phyloP scores from a whole-genome alignment of 1,140 invertebrate genomes.

The Penaeus indicus region DNA sequence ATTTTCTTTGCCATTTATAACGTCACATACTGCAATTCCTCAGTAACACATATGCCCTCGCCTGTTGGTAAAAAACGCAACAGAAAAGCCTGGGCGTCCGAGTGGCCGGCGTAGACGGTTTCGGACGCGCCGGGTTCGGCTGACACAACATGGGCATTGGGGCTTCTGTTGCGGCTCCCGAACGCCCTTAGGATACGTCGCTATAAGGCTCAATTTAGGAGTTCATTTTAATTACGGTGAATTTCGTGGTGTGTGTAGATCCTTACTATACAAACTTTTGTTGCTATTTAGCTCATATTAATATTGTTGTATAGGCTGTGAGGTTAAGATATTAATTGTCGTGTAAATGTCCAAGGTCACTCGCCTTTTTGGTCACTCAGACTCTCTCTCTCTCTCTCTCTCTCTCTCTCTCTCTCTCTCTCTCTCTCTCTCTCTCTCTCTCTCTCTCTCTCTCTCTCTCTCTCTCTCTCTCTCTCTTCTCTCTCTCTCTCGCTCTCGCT shows the following conservation, averaged over 20 bases:
- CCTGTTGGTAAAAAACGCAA: background rate
- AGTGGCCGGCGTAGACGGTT: background rate
- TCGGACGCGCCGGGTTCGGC: background rate
- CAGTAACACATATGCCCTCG: background rate
- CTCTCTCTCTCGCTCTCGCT: too few species aligned
- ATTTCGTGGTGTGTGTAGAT: too few species aligned
- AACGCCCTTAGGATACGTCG: background rate
- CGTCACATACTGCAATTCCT: background rate
- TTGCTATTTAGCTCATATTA: constrained; percentile 27
- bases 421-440: too few species aligned
- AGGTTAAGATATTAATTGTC: background rate
- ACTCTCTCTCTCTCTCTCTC: too few species aligned
- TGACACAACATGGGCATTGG: constrained; percentile 21
- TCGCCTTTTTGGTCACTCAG: too few species aligned
- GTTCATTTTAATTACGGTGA: too few species aligned
- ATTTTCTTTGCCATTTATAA: too few species aligned
- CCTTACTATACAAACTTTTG: constrained; percentile 33
- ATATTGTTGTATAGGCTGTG: background rate
- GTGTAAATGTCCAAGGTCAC: too few species aligned
- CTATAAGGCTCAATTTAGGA: background rate
- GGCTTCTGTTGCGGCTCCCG: constrained; percentile 3
- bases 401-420: too few species aligned
- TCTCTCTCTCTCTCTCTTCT: too few species aligned
- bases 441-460: too few species aligned
- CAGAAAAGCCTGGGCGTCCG: background rate